Conservation (phyloP, 2,797 vertebrate species). For the Pantherophis alleghaniensis region DNA sequence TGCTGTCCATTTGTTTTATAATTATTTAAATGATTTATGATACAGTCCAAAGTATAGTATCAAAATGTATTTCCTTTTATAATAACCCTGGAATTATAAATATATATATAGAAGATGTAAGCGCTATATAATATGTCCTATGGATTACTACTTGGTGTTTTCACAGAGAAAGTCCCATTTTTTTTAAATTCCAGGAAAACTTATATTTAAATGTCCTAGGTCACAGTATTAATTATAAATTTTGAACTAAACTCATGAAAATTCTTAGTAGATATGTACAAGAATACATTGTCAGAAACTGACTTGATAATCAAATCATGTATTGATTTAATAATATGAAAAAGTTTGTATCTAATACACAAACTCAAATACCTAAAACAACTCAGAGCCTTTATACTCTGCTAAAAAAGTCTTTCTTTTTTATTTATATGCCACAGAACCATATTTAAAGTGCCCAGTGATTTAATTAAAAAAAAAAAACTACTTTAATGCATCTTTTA, state of each 20-base stretch:
- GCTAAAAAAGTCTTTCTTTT: too few relatives aligned
- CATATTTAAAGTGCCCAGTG: background rate
- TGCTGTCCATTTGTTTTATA: slow-evolving; percentile 11
- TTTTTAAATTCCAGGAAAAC: background rate
- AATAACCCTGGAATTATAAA: background rate
- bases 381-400: slow-evolving; percentile 23
- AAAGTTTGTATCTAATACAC: slow-evolving; percentile 46
- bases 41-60: background rate
- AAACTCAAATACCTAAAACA: slow-evolving; percentile 42
- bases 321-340: slow-evolving; percentile 40
- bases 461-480: background rate
- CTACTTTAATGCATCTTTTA: background rate
- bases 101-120: background rate
- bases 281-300: background rate
- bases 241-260: background rate
- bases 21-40: background rate
- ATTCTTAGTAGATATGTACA: background rate
- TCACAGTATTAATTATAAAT: background rate
- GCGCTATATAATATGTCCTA: background rate
- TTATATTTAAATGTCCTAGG: background rate
- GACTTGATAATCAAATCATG: slow-evolving; percentile 40
- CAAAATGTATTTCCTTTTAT: background rate
- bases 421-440: background rate
- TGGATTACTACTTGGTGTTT: background rate
- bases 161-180: background rate